Conservation (phyloP, 1,140 invertebrate species). For the Teleogryllus occipitalis region DNA sequence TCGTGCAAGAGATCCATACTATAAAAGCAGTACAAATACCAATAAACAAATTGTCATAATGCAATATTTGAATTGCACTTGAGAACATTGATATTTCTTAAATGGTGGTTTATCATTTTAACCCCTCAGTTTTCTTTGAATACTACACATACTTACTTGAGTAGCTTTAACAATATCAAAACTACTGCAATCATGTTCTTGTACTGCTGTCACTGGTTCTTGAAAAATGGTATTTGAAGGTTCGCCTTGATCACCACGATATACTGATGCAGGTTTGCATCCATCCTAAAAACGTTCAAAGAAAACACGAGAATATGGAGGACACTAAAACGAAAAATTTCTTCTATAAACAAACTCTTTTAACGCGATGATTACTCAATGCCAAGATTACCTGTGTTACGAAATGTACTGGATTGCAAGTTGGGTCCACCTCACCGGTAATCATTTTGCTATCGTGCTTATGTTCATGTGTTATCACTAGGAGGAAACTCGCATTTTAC, state of each 20-base stretch:
- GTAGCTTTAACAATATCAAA: conserved; percentile 94
- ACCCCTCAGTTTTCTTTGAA: too few species aligned
- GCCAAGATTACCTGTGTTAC: conserved; percentile 9
- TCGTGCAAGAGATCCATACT: conserved; percentile 79
- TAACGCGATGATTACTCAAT: too few species aligned
- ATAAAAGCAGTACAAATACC: conserved; percentile 22
- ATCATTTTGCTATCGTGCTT: not conserved
- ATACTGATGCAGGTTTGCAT: conserved; percentile 28
- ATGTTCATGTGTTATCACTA: too few species aligned
- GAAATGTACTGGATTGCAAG: conserved; percentile 16
- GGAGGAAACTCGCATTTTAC: too few species aligned
- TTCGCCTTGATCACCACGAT: conserved; percentile 32
- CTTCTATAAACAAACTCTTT: too few species aligned
- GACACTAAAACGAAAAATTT: too few species aligned
- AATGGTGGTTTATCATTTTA: not conserved
- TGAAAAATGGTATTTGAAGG: conserved; percentile 35
- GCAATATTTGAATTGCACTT: conserved; percentile 25
- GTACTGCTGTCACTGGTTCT: conserved; percentile 32
- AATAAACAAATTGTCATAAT: conserved; percentile 23
- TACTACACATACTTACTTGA: conserved; percentile 42
- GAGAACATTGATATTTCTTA: not conserved
- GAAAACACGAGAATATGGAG: not conserved
- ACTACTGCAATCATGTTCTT: conserved; percentile 61
- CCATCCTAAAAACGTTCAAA: conserved; percentile 26
- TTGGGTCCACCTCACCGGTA: conserved; percentile 3